Percentiles rank a stretch among this genome's conserved stretches.
Conservation (phyloP, 2,797 vertebrate genomes). For the Propithecus perrieri region DNA sequence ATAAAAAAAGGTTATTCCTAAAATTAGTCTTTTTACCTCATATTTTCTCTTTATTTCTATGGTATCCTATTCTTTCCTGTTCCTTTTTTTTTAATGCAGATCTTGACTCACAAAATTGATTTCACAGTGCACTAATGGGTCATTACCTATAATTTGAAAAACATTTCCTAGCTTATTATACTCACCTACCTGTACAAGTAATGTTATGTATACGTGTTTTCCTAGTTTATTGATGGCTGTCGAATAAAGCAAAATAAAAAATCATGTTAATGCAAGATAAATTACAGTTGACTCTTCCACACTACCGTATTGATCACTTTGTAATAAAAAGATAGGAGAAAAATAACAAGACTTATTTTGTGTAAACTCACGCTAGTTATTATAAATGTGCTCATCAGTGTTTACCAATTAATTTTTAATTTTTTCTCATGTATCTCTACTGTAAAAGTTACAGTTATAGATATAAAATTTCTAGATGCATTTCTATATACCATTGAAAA, state of each 20-base stretch:
- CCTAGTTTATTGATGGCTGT: background rate
- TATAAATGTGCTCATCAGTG: background rate
- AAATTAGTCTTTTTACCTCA: background rate
- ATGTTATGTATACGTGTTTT: background rate
- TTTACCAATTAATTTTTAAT: background rate
- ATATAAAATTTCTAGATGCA: background rate
- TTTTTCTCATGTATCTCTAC: background rate
- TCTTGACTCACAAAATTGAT: background rate
- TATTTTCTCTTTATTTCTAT: slow-evolving; percentile 16
- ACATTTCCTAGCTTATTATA: background rate
- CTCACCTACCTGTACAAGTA: background rate
- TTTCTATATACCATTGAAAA: background rate
- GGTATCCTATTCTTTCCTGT: background rate
- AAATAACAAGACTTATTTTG: background rate
- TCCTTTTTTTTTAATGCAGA: background rate
- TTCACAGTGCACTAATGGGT: background rate
- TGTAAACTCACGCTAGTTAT: background rate
- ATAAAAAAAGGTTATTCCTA: background rate
- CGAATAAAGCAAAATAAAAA: slow-evolving; percentile 24
- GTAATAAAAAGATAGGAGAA: background rate
- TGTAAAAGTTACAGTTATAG: slow-evolving; percentile 27
- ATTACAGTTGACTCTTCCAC: background rate
- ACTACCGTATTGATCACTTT: background rate
- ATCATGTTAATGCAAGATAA: background rate
- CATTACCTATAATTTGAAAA: slow-evolving; percentile 14